phyloP scores from a whole-genome alignment of 2,888 invertebrate species.

The Archaeoteleia sp. region DNA sequence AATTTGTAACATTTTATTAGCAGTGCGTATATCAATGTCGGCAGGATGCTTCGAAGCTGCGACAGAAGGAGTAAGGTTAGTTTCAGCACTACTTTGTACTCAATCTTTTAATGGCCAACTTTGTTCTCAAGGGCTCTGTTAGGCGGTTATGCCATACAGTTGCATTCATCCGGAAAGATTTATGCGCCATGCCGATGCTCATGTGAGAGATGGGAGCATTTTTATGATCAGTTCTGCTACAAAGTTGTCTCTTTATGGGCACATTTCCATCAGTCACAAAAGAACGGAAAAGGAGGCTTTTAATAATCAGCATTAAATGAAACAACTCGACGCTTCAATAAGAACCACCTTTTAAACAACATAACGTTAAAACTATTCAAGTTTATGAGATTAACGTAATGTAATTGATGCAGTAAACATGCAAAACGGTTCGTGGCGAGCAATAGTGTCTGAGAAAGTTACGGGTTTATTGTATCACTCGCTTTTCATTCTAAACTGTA shows the following conservation, averaged over 20 bases:
- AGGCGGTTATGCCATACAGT: conserved; percentile 62
- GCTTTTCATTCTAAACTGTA: no score
- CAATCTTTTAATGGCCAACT: conserved; percentile 66
- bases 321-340: background rate
- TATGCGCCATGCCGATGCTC: conserved; percentile 58
- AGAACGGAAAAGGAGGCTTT: conserved; percentile 34
- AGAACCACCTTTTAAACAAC: background rate
- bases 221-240: conserved; percentile 72
- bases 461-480: no score
- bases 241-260: conserved; percentile 67
- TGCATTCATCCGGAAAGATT: conserved; percentile 68
- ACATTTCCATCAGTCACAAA: conserved; percentile 37
- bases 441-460: conserved; percentile 22
- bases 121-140: conserved; percentile 64
- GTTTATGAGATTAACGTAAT: conserved; percentile 23
- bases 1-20: conserved; percentile 74
- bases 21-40: conserved; percentile 55
- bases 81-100: conserved; percentile 57
- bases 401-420: conserved; percentile 23
- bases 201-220: conserved; percentile 60
- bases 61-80: conserved; percentile 40
- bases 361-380: conserved; percentile 21
- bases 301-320: conserved; percentile 24
- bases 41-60: conserved; percentile 1
- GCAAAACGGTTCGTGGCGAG: background rate